These are phyloP conservation scores for Nasonia vitripennis DNA, from an alignment of 1,140 invertebrate species.

Conservation along the genomic window DNA sequence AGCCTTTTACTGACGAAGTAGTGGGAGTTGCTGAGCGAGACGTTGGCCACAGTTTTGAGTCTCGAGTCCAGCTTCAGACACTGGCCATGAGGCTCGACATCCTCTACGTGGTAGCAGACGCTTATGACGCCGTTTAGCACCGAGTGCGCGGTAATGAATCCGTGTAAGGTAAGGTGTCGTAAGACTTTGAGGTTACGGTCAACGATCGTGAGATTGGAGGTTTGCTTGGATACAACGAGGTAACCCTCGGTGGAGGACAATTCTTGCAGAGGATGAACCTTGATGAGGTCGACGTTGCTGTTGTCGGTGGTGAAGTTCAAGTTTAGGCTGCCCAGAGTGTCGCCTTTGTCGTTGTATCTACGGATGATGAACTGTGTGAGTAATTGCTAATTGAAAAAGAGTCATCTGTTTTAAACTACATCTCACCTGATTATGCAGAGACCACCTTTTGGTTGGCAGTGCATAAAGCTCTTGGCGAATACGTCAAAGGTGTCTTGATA, in stretches of 20 bases:
- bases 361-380: background rate
- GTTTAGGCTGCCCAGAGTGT: background rate
- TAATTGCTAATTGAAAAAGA: background rate
- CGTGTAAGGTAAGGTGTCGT: background rate
- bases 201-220: background rate
- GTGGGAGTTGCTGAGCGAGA: background rate
- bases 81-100: background rate
- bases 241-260: background rate
- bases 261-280: background rate
- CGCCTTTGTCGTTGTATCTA: slow-evolving; percentile 15
- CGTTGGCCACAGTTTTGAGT: background rate
- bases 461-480: background rate
- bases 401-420: background rate
- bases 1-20: background rate
- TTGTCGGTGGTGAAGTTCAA: slow-evolving; percentile 7
- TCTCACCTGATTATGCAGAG: slow-evolving; percentile 22
- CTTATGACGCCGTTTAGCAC: slow-evolving; percentile 16
- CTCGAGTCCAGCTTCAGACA: slow-evolving; percentile 15
- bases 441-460: background rate
- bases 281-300: background rate
- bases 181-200: background rate
- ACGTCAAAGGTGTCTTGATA: slow-evolving; percentile 21
- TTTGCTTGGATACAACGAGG: background rate
- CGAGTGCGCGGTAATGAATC: background rate
- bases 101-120: background rate